A percentile compares a stretch with the other conserved stretches of the same genome.
Evolutionary conservation across 2,797 vertebrate species (phyloP).

Genomic region (Euphonia xanthogaster): DNA sequence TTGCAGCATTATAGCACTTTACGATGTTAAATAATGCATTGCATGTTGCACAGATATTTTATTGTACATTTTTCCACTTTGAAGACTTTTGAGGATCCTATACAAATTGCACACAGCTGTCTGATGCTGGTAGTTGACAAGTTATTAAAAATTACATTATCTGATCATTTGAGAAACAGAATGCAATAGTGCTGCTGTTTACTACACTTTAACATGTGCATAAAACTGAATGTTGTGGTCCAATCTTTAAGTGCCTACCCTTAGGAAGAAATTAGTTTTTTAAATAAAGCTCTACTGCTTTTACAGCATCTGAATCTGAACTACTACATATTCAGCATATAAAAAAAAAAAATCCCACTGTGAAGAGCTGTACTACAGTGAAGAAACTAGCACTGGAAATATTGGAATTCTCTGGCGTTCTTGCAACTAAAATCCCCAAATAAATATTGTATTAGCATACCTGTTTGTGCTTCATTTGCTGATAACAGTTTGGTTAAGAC

Average conservation of each 20-base stretch:
- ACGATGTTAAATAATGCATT: conserved; percentile 40
- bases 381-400: not conserved
- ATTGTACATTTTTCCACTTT: conserved; percentile 31
- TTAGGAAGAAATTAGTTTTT: not conserved
- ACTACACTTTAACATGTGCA: not conserved
- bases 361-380: not conserved
- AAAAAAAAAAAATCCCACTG: not conserved
- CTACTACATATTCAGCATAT: not conserved
- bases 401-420: not conserved
- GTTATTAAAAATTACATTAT: conserved; percentile 42
- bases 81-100: conserved; percentile 8
- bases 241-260: not conserved
- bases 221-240: not conserved
- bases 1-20: conserved; percentile 3
- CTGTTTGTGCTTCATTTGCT: conserved; percentile 11
- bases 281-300: not conserved
- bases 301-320: not conserved
- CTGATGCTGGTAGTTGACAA: not conserved
- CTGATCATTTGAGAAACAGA: not conserved
- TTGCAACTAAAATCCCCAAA: not conserved
- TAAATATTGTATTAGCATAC: not conserved
- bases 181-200: not conserved
- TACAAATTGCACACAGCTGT: conserved; percentile 13
- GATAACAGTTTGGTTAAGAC: conserved; percentile 2
- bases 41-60: conserved; percentile 18